phyloP scores from a whole-genome alignment of 2,888 invertebrate species.

The Brenthis daphne region DNA sequence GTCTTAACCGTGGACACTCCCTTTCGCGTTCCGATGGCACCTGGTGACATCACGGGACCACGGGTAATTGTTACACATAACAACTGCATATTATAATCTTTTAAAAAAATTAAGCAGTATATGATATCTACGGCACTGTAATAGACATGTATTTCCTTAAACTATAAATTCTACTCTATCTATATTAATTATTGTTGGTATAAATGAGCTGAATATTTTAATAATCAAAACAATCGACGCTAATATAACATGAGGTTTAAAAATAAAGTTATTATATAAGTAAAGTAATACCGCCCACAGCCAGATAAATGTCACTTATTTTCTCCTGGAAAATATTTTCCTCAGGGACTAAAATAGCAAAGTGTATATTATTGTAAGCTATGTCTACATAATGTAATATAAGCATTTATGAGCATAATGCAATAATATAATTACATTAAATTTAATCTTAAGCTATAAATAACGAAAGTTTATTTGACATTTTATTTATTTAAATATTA shows the following conservation, averaged over 20 bases:
- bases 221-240: too few relatives aligned
- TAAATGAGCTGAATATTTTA: too few relatives aligned
- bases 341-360: conserved; percentile 2
- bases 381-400: neutral
- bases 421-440: too few relatives aligned
- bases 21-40: conserved; percentile 87
- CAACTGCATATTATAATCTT: neutral
- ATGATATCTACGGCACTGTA: too few relatives aligned
- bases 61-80: conserved; percentile 67
- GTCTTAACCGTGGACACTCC: conserved; percentile 88
- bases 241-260: too few relatives aligned
- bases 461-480: too few relatives aligned
- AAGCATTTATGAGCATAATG: too few relatives aligned
- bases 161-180: too few relatives aligned
- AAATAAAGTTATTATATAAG: conserved; percentile 1
- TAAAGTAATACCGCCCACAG: neutral
- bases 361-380: neutral
- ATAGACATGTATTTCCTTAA: too few relatives aligned
- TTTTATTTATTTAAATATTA: too few relatives aligned
- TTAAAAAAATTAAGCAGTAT: neutral
- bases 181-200: too few relatives aligned
- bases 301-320: conserved; percentile 2
- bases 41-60: conserved; percentile 91
- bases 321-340: neutral
- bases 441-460: too few relatives aligned